These are phyloP conservation scores for Neogale vison DNA, from an alignment of 2,113 vertebrate genomes.

Conservation along the genomic window DNA sequence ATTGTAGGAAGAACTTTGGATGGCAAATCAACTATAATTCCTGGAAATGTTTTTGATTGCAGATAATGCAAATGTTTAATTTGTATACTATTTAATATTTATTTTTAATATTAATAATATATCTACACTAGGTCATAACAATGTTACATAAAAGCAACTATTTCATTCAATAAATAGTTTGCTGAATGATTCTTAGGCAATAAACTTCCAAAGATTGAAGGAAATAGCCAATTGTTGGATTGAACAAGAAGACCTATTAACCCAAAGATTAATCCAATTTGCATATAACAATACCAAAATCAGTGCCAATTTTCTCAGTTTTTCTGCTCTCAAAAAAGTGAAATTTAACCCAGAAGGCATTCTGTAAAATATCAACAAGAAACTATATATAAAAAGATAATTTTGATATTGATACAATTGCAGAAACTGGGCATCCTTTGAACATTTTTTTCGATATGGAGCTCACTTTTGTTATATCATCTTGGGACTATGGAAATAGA, in stretches of 20 bases:
- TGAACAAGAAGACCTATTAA: not conserved
- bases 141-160: not conserved
- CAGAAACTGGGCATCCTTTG: not conserved
- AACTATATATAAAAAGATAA: not conserved
- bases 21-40: constrained; percentile 2
- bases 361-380: not conserved
- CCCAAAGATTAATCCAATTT: not conserved
- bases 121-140: not conserved
- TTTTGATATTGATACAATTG: not conserved
- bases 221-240: not conserved
- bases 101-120: constrained; percentile 29
- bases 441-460: not conserved
- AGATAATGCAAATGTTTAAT: not conserved
- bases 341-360: not conserved
- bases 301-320: not conserved
- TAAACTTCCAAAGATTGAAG: not conserved
- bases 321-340: not conserved
- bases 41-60: not conserved
- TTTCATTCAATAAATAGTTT: not conserved
- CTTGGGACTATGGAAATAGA: not conserved
- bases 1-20: constrained; percentile 26
- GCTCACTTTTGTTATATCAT: not conserved
- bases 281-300: not conserved
- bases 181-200: not conserved
- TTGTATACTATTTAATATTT: not conserved